A percentile compares a stretch with the other conserved stretches of the same genome.
Conservation (phyloP, 2,888 invertebrate species). For the Lymantria dispar region DNA sequence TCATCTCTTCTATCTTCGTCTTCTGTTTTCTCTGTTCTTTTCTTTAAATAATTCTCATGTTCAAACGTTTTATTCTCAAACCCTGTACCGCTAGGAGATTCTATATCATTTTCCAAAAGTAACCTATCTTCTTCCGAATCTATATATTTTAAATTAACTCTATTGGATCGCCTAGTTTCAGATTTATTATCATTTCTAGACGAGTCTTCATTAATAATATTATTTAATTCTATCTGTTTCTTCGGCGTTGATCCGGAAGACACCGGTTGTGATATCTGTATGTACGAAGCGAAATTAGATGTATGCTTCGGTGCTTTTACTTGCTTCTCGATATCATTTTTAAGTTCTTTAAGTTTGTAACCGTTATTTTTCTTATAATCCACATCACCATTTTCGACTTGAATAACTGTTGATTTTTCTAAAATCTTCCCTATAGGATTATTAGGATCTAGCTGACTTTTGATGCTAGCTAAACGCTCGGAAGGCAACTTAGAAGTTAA, state of each 20-base stretch:
- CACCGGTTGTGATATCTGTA: constrained; percentile 78
- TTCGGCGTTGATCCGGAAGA: constrained; percentile 66
- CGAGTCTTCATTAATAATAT: constrained; percentile 41
- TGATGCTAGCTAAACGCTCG: constrained; percentile 70
- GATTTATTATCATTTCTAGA: constrained; percentile 40
- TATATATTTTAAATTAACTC: constrained; percentile 62
- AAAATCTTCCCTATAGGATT: constrained; percentile 78
- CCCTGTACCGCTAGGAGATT: constrained; percentile 74
- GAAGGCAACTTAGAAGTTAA: constrained; percentile 64
- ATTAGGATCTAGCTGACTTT: constrained; percentile 76
- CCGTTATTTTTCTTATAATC: constrained; percentile 40
- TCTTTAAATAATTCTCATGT: constrained; percentile 73
- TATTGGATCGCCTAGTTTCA: constrained; percentile 43
- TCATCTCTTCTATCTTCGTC: constrained; percentile 51
- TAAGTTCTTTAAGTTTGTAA: constrained; percentile 52
- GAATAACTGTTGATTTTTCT: constrained; percentile 77
- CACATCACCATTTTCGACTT: constrained; percentile 67
- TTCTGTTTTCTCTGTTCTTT: constrained; percentile 64
- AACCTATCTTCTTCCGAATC: constrained; percentile 64
- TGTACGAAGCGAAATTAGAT: constrained; percentile 84
- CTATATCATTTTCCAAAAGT: constrained; percentile 67
- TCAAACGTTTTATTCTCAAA: constrained; percentile 77
- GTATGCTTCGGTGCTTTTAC: constrained; percentile 77
- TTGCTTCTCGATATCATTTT: constrained; percentile 71
- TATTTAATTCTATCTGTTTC: constrained; percentile 50